phyloP scores from a whole-genome alignment of 2,797 vertebrate genomes.

The Hippocampus kuda region DNA sequence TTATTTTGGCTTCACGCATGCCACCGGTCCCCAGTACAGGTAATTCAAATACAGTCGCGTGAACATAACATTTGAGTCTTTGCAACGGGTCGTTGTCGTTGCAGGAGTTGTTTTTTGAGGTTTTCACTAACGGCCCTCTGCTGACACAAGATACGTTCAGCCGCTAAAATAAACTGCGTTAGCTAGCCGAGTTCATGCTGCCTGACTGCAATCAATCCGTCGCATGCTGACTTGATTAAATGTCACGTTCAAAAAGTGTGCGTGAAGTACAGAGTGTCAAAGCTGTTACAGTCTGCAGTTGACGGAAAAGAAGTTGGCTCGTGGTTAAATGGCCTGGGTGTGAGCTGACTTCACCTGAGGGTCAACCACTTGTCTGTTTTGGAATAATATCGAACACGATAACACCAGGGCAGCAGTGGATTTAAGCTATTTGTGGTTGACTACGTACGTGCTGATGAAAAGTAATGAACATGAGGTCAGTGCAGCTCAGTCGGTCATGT shows the following conservation, averaged over 20 bases:
- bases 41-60: constrained; percentile 47
- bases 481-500: neutral
- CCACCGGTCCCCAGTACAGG: constrained; percentile 71
- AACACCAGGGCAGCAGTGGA: neutral
- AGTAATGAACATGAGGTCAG: neutral
- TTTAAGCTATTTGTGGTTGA: neutral
- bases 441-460: neutral
- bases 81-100: neutral
- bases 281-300: neutral
- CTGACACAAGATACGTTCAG: constrained; percentile 28
- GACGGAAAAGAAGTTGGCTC: neutral
- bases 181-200: constrained; percentile 27
- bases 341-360: neutral
- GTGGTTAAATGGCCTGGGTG: neutral
- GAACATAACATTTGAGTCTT: neutral
- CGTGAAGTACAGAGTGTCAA: neutral
- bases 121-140: constrained; percentile 7
- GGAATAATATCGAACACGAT: neutral
- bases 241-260: neutral
- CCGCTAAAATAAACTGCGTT: constrained; percentile 34
- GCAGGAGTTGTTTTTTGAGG: neutral
- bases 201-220: constrained; percentile 16
- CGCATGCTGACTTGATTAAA: neutral
- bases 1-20: constrained; percentile 67
- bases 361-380: neutral